Evolutionary conservation across 1,140 invertebrate species (phyloP), one percentile per base, ranked within the genome.

Genomic region (Drosophila trapezifrons): DNA sequence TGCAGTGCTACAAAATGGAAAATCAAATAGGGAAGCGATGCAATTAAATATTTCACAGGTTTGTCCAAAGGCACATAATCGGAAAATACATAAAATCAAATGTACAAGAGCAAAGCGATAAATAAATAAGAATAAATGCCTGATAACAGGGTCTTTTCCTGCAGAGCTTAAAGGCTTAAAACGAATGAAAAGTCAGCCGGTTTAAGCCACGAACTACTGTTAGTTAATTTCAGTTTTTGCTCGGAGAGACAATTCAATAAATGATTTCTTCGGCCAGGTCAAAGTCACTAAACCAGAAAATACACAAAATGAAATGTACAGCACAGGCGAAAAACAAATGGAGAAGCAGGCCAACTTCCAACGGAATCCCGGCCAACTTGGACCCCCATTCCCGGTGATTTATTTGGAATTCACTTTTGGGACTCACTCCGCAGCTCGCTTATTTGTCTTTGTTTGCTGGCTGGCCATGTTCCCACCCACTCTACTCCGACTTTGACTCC

Each of bases 381-480:
- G 76, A 43, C 32, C 72, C 76, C 69, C 71, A 79, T 83, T 82
- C 78, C 74, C 63, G 70, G 78, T 86, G 82, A 86, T 86, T 86
- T 86, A 87, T 86, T 57, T 51, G 79, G 56, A 82, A 78, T 86
- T 86, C 52, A 76, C 46, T 86, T 64, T 60, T 59, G 78, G 63
- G 74, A 70, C 64, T 67, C 65, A 66, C 37, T 52, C 54, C 47
- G 45, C 45, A 35, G 54, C 45, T 80, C 55, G 70, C 58, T 82
- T 86, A 87, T 87, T 86, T 87, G 83, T 86, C 83, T 82, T 80
- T 76, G 80, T 83, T 79, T 78, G 74, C 52, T 59, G 46, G 38
- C 52, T 46, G 62, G 38, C 20, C 46, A n/a, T 7, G 32, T 54
- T 54, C 51, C 65, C 46, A 18, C 59, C 62, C 70, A 55, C 27